Conservation (phyloP, 2,113 vertebrate genomes). For the Anolis sagrei region DNA sequence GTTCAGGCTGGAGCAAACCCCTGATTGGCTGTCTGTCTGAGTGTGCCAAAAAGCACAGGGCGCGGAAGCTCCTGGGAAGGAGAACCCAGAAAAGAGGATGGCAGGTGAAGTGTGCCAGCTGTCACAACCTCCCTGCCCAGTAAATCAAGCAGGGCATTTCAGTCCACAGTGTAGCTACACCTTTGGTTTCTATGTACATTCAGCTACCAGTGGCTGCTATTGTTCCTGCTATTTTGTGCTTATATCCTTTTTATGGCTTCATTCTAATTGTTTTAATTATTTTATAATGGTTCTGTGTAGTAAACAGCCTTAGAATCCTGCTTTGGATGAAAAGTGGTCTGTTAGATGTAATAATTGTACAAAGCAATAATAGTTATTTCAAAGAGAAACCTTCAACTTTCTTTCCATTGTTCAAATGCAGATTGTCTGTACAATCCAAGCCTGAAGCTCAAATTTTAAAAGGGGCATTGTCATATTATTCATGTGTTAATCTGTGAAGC, state of each 20-base stretch:
- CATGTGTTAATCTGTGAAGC: slow-evolving; percentile 43
- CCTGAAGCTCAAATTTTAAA: slow-evolving; percentile 49
- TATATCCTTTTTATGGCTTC: neutral
- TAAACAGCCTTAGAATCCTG: neutral
- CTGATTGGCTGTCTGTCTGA: too few relatives aligned
- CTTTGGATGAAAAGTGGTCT: neutral
- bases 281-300: neutral
- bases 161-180: too few relatives aligned
- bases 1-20: too few relatives aligned
- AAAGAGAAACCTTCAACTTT: neutral
- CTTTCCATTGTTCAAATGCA: neutral
- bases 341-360: neutral
- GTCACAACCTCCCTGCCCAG: too few relatives aligned
- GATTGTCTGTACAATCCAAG: slow-evolving; percentile 17
- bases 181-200: neutral
- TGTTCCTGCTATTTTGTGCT: neutral
- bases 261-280: neutral
- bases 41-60: too few relatives aligned
- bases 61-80: too few relatives aligned
- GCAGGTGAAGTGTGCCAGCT: too few relatives aligned
- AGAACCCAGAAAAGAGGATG: too few relatives aligned
- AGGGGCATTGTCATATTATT: slow-evolving; percentile 39
- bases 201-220: too few relatives aligned
- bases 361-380: neutral
- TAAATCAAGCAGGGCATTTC: too few relatives aligned